Evolutionary conservation across 2,113 vertebrate species (phyloP).

Genomic region (Lagenorhynchus albirostris): DNA sequence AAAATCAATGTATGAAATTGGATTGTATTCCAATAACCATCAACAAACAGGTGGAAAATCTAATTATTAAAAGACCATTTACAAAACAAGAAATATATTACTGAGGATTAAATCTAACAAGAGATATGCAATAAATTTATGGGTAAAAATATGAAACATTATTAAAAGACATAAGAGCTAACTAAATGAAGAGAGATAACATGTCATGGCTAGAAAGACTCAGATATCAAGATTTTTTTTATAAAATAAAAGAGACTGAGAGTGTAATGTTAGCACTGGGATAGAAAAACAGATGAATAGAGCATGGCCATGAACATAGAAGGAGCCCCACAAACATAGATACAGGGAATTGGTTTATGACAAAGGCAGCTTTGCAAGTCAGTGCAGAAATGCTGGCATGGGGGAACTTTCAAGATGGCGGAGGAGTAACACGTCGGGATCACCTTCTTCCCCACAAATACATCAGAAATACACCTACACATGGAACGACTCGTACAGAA

Average conservation of each 20-base stretch:
- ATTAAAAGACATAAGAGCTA: background rate
- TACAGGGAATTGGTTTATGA: too few species aligned
- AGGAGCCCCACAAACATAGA: background rate
- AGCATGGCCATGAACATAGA: background rate
- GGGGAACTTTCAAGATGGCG: too few species aligned
- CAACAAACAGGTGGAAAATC: background rate
- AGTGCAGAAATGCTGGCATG: background rate
- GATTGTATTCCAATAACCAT: background rate
- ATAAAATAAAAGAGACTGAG: background rate
- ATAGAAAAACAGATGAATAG: background rate
- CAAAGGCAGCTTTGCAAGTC: too few species aligned
- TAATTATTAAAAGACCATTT: background rate
- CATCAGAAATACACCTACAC: too few species aligned
- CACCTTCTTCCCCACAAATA: too few species aligned
- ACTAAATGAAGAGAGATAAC: background rate
- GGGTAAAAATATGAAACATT: background rate
- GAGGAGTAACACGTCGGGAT: too few species aligned
- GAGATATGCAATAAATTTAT: background rate
- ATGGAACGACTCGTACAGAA: too few species aligned
- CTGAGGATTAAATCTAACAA: background rate
- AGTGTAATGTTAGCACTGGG: background rate
- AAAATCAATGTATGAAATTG: constrained; percentile 16
- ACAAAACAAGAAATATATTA: background rate
- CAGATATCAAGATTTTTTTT: background rate
- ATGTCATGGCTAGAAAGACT: background rate